Percentiles rank a stretch among this genome's conserved stretches.
phyloP scores from a whole-genome alignment of 2,797 vertebrate genomes.

The Rhynchonycteris naso region DNA sequence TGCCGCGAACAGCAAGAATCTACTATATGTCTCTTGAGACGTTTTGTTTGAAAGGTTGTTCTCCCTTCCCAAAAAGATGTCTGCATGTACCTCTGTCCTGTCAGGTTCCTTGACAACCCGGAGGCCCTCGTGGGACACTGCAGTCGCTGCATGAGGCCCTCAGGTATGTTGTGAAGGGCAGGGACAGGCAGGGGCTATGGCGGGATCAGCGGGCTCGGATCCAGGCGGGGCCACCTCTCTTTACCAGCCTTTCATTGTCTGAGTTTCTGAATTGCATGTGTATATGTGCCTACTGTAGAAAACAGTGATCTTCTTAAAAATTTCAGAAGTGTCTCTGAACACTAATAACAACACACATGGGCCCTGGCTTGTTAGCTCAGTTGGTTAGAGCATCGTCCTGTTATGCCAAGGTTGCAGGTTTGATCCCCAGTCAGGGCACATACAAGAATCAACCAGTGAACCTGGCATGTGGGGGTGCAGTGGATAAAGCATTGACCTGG shows the following conservation, averaged over 20 bases:
- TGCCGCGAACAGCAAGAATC: fast-evolving
- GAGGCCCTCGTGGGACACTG: constrained; percentile 44
- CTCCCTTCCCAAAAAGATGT: neutral
- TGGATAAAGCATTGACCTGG: no score
- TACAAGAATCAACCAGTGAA: no score
- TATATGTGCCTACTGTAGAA: neutral
- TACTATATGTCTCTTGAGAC: fast-evolving
- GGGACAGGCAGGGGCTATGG: fast-evolving
- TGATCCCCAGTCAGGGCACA: no score
- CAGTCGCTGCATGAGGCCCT: neutral
- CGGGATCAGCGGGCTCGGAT: fast-evolving
- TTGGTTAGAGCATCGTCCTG: no score
- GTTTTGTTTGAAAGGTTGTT: neutral
- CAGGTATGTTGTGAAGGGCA: constrained; percentile 56
- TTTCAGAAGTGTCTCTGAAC: neutral
- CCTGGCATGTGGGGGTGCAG: no score
- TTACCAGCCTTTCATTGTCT: neutral
- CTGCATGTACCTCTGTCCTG: neutral
- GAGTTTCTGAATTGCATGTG: neutral
- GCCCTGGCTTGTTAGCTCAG: no score
- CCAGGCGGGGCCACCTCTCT: neutral
- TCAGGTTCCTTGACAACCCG: constrained; percentile 60
- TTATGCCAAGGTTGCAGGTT: no score
- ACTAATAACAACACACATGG: neutral
- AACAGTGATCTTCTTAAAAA: neutral